A percentile compares a stretch with the other conserved stretches of the same genome.
These are phyloP conservation scores for Agonopterix subpropinquella DNA, from an alignment of 2,888 invertebrate species.

Conservation along the genomic window DNA sequence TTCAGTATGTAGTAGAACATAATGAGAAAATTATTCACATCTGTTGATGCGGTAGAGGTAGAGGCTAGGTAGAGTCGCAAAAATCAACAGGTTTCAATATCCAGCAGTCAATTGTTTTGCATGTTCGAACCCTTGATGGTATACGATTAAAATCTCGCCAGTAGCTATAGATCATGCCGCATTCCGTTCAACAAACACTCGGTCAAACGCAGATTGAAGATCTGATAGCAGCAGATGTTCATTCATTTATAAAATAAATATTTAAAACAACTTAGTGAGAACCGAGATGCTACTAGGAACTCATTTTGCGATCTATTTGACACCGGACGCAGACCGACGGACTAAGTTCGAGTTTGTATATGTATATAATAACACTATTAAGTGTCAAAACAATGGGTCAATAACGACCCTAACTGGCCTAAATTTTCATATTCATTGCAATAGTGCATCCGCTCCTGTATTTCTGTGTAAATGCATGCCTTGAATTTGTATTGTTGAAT, in stretches of 20 bases:
- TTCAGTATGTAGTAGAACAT: no score
- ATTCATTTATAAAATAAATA: constrained; percentile 4
- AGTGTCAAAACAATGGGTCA: constrained; percentile 9
- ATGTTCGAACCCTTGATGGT: no score
- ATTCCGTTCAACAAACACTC: no score
- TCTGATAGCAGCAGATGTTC: no score
- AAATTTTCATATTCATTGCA: constrained; percentile 9
- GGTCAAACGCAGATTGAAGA: no score
- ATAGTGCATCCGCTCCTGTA: constrained; percentile 2
- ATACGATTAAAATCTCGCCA: no score
- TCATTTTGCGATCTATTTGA: constrained; percentile 1
- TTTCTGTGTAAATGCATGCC: constrained; percentile 4
- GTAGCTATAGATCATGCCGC: no score
- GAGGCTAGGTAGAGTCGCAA: no score
- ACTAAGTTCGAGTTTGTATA: not conserved
- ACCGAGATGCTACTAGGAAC: constrained; percentile 3
- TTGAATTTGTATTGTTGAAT: constrained; percentile 6
- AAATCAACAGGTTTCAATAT: no score
- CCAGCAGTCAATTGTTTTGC: no score
- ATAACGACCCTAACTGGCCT: constrained; percentile 4
- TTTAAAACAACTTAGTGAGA: not conserved
- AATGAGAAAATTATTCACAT: no score
- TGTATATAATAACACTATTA: constrained; percentile 3
- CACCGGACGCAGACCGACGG: constrained; percentile 7
- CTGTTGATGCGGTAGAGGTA: no score